Base-by-base conservation (phyloP, 2,888 invertebrate genomes). In the Cephus sareptanus region DNA sequence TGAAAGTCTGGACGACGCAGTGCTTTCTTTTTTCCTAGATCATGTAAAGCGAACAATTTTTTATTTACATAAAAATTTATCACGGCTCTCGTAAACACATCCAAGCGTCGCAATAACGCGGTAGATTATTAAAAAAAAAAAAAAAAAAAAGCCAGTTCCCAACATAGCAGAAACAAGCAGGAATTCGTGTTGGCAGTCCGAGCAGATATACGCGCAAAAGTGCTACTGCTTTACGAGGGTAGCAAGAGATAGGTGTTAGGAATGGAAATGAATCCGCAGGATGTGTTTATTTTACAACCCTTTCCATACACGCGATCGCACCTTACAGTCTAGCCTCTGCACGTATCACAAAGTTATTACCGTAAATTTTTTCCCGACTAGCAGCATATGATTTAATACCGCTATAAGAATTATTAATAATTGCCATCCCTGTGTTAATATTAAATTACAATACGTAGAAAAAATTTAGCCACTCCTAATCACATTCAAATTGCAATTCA, bases 161-260 rank as follows among this genome's bases (percentile, higher is more conserved):
- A 6, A 9, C 15, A 23, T 56, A 56, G 6, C 2, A 56, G 40
- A 56, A 56, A 23, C 40, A 23, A 56, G 40, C 40, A 40, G 6
- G 15, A 56, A 56, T 56, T 56, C 40, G 6, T 56, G 23, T 6
- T 56, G 40, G 40, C 40, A 56, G 40, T 56, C 40, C 40, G 40
- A 56, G 40, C 40, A 23, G 2, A 56, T 9, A 23, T 56, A 2
- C 15, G 40, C 40, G 40, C 23, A 23, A 4, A 15, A 40, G 23
- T 9, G 0, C 9, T 56, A 23, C 40, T 56, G 85, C 71, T 71
- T 71, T 71, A 71, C 33, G 71, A 15, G 31, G 12, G 31, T 33
- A 71, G 11, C 23, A 71, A 9, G 33, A 31, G 71, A 71, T 30
- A 71, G 30, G 71, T 71, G 30, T 71, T 71, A 71, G 15, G 71